Base-by-base conservation (phyloP, 1,140 invertebrate species). In the Chironomus striatipennis region DNA sequence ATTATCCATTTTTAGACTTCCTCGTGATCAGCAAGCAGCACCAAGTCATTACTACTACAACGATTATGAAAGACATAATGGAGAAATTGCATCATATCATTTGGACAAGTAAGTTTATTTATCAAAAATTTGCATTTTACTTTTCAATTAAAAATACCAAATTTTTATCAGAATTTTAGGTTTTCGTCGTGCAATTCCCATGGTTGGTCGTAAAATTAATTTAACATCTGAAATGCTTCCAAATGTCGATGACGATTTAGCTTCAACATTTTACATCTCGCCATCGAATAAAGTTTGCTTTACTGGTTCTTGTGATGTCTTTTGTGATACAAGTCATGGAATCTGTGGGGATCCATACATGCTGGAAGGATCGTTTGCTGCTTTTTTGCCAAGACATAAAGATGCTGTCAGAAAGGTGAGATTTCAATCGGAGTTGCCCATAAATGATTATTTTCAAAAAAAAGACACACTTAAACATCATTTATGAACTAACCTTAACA, bases 21-120 rank as follows among this genome's bases (percentile, higher is more conserved):
- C 94, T 0, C 85, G 97, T 77, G 93, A 98, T 77, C 93, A 95
- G 80, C 95, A 99, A 84, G 99, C 97, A 20, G 86, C 98, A 77
- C 95, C 96, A 43, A 97, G 99, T 87, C 98, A 99, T 84, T 99
- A 99, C 86, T 99, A 99, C 85, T 99, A 99, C 85, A 96, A 95
- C 74, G 98, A 99, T 84, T 99, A 93, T 85, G 98, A 99, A 83
- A 86, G 97, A 75, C 97, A 99, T 83, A 96, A 95, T 79, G 94
- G 97, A n/a, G 73, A 74, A 74, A 74, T 74, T 24, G 73, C 73
- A 0, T 43, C 73, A 64, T 74, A 24, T 64, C 73, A 74, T 74
- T 21, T 74, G 10, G 73, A 74, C 20, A 57, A 34, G 73, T 74
- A 57, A 57, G 9, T 73, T 12, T 5, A 4, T 43, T 47, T 12